A percentile compares a stretch with the other conserved stretches of the same genome.
Evolutionary conservation across 2,888 invertebrate species (phyloP).

Genomic region (Argyresthia goedartella): DNA sequence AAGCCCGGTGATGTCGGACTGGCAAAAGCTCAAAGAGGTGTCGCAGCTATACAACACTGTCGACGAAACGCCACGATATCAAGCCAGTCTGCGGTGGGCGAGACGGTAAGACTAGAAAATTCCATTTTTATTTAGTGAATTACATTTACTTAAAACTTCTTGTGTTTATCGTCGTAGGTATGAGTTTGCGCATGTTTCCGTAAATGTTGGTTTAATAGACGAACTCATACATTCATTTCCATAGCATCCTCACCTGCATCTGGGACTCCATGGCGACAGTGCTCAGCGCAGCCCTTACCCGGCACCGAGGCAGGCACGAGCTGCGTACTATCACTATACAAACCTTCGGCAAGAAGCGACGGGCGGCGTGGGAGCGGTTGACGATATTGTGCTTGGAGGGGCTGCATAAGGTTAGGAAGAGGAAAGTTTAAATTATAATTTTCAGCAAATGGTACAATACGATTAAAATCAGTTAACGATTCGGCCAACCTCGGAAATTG

Average conservation of each 20-base stretch:
- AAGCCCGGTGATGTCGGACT: constrained; percentile 88
- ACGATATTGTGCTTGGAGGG: constrained; percentile 91
- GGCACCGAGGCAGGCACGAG: constrained; percentile 47
- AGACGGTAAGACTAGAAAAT: constrained; percentile 69
- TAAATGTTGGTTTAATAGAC: too few relatives aligned
- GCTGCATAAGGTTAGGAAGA: constrained; percentile 79
- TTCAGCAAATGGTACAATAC: neutral
- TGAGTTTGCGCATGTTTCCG: too few relatives aligned
- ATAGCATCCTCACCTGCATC: constrained; percentile 85
- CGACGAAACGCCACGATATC: constrained; percentile 78
- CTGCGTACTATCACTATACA: constrained; percentile 66
- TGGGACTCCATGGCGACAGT: constrained; percentile 94
- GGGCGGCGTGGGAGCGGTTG: constrained; percentile 75
- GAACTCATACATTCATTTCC: neutral
- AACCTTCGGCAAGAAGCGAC: constrained; percentile 52
- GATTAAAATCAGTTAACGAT: too few relatives aligned
- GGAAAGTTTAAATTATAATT: neutral
- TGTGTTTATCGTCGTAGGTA: too few relatives aligned
- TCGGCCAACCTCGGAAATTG: too few relatives aligned
- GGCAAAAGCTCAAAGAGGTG: constrained; percentile 86
- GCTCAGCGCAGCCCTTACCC: constrained; percentile 82
- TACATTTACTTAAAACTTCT: too few relatives aligned
- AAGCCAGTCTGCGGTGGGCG: constrained; percentile 84
- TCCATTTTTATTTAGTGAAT: neutral
- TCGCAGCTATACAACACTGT: constrained; percentile 74